phyloP scores from a whole-genome alignment of 2,888 invertebrate species.

The Tanaodytes sp. region DNA sequence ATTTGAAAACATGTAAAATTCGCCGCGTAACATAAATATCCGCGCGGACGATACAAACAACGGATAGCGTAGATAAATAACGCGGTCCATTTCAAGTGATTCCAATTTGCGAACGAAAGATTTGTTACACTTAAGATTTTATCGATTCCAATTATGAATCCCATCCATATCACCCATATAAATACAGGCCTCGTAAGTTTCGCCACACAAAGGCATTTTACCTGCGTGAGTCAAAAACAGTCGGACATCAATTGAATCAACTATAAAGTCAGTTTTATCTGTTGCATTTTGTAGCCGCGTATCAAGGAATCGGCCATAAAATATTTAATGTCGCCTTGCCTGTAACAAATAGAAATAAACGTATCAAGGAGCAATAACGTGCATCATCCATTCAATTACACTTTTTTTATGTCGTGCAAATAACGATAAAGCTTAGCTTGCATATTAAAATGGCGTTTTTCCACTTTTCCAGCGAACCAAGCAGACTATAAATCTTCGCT shows the following conservation, averaged over 20 bases:
- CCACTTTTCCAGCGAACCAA: slow-evolving; percentile 40
- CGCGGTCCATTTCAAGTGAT: slow-evolving; percentile 13
- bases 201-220: slow-evolving; percentile 40
- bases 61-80: slow-evolving; percentile 22
- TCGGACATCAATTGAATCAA: slow-evolving; percentile 48
- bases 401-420: slow-evolving; percentile 39
- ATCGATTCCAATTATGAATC: slow-evolving; percentile 41
- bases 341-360: slow-evolving; percentile 53
- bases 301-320: slow-evolving; percentile 49
- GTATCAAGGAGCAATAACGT: slow-evolving; percentile 52
- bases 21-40: slow-evolving; percentile 24
- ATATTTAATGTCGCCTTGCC: slow-evolving; percentile 53
- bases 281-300: slow-evolving; percentile 43
- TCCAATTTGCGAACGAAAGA: slow-evolving; percentile 47
- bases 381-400: slow-evolving; percentile 50
- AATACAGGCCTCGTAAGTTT: slow-evolving; percentile 24
- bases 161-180: slow-evolving; percentile 42
- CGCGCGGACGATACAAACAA: slow-evolving; percentile 6
- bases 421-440: slow-evolving; percentile 45
- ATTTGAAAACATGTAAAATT: slow-evolving; percentile 27
- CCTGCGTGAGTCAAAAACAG: slow-evolving; percentile 33
- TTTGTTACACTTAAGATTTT: slow-evolving; percentile 45
- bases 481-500: slow-evolving; percentile 44
- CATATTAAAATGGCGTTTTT: slow-evolving; percentile 42
- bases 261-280: slow-evolving; percentile 42